Evolutionary conservation across 2,113 vertebrate species (phyloP), one percentile per base, ranked within the genome.

Genomic region (Percopsis transmontana): DNA sequence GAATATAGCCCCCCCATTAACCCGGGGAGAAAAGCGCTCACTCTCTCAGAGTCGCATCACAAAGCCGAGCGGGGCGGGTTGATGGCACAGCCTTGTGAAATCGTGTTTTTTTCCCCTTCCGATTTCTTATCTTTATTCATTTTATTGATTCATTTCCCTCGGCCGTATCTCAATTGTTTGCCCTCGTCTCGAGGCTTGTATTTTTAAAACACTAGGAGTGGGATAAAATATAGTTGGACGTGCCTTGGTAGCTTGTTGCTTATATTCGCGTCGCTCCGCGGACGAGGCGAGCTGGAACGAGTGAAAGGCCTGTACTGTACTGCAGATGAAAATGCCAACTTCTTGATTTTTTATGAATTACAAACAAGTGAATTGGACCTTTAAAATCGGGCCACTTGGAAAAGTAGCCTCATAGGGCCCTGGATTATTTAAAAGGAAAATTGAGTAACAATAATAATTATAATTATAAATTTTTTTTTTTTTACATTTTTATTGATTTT

Each of bases 191-290:
- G 11, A 44, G 33, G 23, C 1, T 16, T 23, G 40, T 12, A 56
- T 51, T 57, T 18, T 3, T 45, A 44, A 20, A 58, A 58, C 11
- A 59, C 39, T 6, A 24, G 18, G 10, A 24, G 19, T 18, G 45
- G 14, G 16, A 24, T 7, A 21, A 11, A 20, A 48, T 62, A 76
- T 68, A 76, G 79, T 84, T 77, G 59, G 59, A 79, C 60, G 63
- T 80, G 83, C 67, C 76, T 79, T 79, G 38, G 79, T 48, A n/a
- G 63, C 85, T 84, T 85, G 87, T 87, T 85, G 83, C 84, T 76
- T 48, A 9, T 15, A 54, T 54, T 42, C 33, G 51, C 27, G 18
- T 54, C 51, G 20, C 40, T 55, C 20, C 19, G 40, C 42, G 40
- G 20, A 55, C 38, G 14, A n/a, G 9, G 23, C 13, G 0, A 54